Evolutionary conservation across 2,113 vertebrate genomes (phyloP).

Genomic region (Daubentonia madagascariensis): DNA sequence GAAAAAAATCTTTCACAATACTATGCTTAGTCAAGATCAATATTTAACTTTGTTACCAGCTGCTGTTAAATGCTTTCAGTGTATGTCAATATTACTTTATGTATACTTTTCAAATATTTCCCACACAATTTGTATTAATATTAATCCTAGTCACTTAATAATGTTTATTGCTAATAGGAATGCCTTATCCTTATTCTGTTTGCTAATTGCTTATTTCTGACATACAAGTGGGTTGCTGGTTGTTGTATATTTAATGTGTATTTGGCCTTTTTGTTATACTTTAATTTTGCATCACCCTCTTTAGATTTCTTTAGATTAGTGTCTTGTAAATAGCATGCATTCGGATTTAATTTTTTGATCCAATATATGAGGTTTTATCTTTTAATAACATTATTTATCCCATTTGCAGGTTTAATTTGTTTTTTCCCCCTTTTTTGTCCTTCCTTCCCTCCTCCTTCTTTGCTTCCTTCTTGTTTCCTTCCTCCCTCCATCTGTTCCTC

Average conservation of each 20-base stretch:
- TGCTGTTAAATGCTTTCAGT: background rate
- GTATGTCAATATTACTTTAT: background rate
- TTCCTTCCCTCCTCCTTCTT: background rate
- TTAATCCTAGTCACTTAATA: background rate
- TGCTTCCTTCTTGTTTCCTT: background rate
- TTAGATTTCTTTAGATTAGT: background rate
- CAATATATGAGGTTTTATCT: no score
- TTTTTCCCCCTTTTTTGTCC: background rate
- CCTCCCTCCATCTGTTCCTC: background rate
- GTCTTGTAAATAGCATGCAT: background rate
- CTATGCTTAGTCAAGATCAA: background rate
- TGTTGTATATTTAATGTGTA: background rate
- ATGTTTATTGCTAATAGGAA: background rate
- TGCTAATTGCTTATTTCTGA: background rate
- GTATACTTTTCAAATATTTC: background rate
- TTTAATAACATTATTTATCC: background rate
- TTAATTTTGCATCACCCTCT: background rate
- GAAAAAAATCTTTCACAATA: background rate
- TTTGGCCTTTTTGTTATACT: background rate
- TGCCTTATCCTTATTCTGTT: background rate
- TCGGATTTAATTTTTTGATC: background rate
- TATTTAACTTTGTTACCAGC: background rate
- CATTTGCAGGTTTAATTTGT: background rate
- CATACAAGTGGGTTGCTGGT: background rate
- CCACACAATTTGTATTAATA: background rate